These are phyloP conservation scores for Orycteropus afer DNA, from an alignment of 2,113 vertebrate species.

Conservation along the genomic window DNA sequence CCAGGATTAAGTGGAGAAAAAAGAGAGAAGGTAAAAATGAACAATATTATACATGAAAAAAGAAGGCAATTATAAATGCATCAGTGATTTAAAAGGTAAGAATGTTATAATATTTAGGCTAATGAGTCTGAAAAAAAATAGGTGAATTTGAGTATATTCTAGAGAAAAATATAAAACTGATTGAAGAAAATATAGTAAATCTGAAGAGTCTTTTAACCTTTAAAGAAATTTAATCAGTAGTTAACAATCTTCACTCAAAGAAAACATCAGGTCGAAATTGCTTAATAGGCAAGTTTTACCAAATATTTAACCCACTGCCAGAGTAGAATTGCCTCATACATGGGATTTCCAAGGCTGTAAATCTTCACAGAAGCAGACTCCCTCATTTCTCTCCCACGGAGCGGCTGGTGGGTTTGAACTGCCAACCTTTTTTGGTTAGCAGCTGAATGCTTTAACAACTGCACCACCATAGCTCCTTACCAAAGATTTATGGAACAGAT, in stretches of 20 bases:
- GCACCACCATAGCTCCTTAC: too few species aligned
- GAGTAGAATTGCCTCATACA: too few species aligned
- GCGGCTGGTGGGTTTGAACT: too few species aligned
- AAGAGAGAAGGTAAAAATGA: not conserved
- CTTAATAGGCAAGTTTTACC: too few species aligned
- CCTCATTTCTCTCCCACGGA: too few species aligned
- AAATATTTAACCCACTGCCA: too few species aligned
- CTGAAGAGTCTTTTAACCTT: not conserved
- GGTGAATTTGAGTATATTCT: not conserved
- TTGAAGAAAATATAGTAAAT: conserved; percentile 1
- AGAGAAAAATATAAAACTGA: not conserved
- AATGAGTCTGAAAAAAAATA: conserved; percentile 3
- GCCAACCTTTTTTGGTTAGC: too few species aligned
- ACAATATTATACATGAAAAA: not conserved
- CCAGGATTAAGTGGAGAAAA: not conserved
- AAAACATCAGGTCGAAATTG: not conserved
- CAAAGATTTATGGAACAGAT: not conserved
- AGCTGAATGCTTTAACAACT: too few species aligned
- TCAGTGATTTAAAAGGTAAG: not conserved
- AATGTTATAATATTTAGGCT: not conserved
- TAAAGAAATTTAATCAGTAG: conserved; percentile 11
- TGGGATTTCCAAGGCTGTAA: too few species aligned
- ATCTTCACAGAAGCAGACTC: too few species aligned
- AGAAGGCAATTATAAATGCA: not conserved
- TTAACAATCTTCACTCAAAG: not conserved